Evolutionary conservation across 2,797 vertebrate species (phyloP), one percentile per base, ranked within the genome.

Genomic region (Novumbra hubbsi): DNA sequence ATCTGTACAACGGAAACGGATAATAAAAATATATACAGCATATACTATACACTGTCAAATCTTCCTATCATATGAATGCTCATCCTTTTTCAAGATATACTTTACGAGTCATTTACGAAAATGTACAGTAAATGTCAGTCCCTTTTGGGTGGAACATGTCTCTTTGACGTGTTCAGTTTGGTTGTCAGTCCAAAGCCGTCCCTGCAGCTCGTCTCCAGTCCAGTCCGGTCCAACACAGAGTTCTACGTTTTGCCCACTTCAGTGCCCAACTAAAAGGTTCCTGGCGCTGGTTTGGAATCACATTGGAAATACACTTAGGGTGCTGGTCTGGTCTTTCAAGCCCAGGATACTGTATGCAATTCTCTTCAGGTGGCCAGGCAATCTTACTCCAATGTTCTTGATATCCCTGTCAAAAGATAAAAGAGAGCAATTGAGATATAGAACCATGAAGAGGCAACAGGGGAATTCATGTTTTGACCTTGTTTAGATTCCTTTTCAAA

Each of bases 311-410:
- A 94, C 92, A 6, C 96, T 97, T 82, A 96, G 89, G 0, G 93
- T 93, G 79, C 92, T 96, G 12, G 94, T 95, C 86, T 97, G 96
- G 88, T 98, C 97, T 90, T 96, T 97, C 78, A 99, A 90, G 17
- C 96, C 95, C 92, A 98, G 80, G 80, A 99, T 95, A 91, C 98
- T 98, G 89, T 97, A 98, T 76, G 96, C 95, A 0, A 98, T 96
- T 77, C 98, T 94, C 85, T 98, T 98, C 91, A 98, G 93, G 90
- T 99, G 97, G 4, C 97, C 97, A 0, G 97, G 97, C 49, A 98
- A 90, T 15, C 96, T 95, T 71, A 99, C 96, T 0, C 97, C 98
- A 0, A 98, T 95, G 77, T 94, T 96, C 86, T 95, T 95, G 80
- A 98, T 95, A 76, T 98, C 97, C 2, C 97, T 98, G 91, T 5